phyloP scores from a whole-genome alignment of 2,888 invertebrate genomes.

The Drosophila demipolita region DNA sequence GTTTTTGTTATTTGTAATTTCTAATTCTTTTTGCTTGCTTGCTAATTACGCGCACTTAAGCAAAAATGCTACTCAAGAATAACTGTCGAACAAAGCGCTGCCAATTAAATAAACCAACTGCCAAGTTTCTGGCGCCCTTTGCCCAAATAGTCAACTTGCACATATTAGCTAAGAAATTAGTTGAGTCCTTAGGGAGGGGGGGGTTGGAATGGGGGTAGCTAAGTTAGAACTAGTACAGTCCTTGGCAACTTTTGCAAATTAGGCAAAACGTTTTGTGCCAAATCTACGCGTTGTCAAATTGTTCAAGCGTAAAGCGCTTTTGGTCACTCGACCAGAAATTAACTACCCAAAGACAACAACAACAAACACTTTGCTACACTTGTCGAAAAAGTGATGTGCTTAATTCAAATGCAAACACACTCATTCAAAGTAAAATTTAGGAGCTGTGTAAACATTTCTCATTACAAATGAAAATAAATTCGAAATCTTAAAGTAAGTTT shows the following conservation, averaged over 20 bases:
- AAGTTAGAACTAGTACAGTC: background rate
- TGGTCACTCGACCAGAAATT: conserved; percentile 26
- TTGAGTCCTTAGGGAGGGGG: background rate
- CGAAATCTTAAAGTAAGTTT: background rate
- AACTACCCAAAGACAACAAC: conserved; percentile 20
- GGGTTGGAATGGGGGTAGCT: background rate
- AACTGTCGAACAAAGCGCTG: conserved; percentile 61
- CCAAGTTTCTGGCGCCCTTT: conserved; percentile 42
- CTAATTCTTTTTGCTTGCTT: conserved; percentile 32
- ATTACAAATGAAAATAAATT: background rate
- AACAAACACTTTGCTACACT: conserved; percentile 38
- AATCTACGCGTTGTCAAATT: conserved; percentile 78
- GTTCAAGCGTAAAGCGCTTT: conserved; percentile 73
- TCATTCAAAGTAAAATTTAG: background rate
- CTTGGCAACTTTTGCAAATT: conserved; percentile 73
- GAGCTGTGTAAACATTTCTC: background rate
- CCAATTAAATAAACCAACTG: conserved; percentile 72
- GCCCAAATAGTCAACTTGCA: conserved; percentile 53
- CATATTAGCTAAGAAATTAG: conserved; percentile 70
- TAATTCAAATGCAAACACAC: background rate
- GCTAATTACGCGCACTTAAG: conserved; percentile 77
- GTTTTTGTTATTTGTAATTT: too few relatives aligned
- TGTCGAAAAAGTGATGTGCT: background rate
- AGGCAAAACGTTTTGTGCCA: conserved; percentile 78
- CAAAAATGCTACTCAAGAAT: conserved; percentile 41